Evolutionary conservation across 2,113 vertebrate genomes (phyloP), one percentile per base, ranked within the genome.

Genomic region (Lepidothrix coronata): DNA sequence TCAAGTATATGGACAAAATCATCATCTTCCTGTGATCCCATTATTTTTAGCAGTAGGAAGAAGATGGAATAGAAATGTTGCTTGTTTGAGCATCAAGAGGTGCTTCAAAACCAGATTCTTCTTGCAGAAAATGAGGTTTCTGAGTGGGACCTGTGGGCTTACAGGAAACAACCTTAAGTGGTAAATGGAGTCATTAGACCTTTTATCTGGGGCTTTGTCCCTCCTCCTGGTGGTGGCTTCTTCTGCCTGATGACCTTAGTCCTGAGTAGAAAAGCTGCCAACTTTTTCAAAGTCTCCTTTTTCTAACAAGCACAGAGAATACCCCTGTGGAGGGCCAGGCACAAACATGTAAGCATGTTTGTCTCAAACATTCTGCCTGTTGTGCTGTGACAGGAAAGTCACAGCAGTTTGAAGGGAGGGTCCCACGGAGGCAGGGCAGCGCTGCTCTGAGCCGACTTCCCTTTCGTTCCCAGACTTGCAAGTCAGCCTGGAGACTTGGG

Each of bases 11-110:
- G 58, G 65, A 27, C 30, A 83, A 81, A 88, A 55, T 81, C 28
- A 48, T 25, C 6, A 12, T 35, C 46, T 81, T 88, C 15, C 35
- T 14, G 12, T 74, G 65, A 59, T 67, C 43, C 18, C 8, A 12
- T 80, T 68, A 31, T 46, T 79, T 88, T 83, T 91, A 74, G 31
- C 30, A 43, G 61, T 62, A 35, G 49, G 23, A 81, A 37, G 13
- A 77, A 41, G 44, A 52, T 0, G 0, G 41, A 88, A 62, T 37
- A 54, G 51, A 84, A 90, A 59, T 0, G 0, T 76, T 73, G 37
- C 14, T 52, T 72, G 33, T 82, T 49, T 62, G 48, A 5, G 51
- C 16, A 20, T 33, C 41, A 51, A 84, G 21, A 85, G 16, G 31
- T 24, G 10, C 55, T 93, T 91, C 72, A 51, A 51, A 84, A 62